Evolutionary conservation across 2,888 invertebrate genomes (phyloP).

Genomic region (Nematopogon swammerdamellus): DNA sequence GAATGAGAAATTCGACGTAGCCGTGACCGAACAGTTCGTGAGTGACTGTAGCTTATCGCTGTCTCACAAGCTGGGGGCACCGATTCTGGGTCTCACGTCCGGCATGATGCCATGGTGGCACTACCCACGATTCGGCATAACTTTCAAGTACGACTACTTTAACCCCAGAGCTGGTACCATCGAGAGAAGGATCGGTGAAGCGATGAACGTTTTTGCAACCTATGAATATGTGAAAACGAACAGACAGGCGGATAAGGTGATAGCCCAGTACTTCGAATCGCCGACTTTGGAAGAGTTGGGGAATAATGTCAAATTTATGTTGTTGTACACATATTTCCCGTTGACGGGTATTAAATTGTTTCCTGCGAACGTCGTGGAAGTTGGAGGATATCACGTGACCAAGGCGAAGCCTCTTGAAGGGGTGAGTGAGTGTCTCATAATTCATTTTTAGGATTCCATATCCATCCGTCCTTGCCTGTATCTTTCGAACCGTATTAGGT

Average conservation of each 20-base stretch:
- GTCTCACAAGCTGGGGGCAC: slow-evolving; percentile 52
- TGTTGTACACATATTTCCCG: slow-evolving; percentile 46
- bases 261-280: slow-evolving; percentile 35
- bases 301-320: slow-evolving; percentile 31
- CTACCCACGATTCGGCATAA: slow-evolving; percentile 50
- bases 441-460: no score
- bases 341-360: slow-evolving; percentile 38
- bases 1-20: slow-evolving; percentile 52
- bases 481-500: no score
- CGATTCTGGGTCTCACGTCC: slow-evolving; percentile 54
- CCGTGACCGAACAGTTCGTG: slow-evolving; percentile 58
- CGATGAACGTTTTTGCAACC: slow-evolving; percentile 14
- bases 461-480: no score
- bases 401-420: slow-evolving; percentile 21
- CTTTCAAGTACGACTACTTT: slow-evolving; percentile 48
- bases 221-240: slow-evolving; percentile 20
- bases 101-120: slow-evolving; percentile 56
- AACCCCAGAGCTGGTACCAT: slow-evolving; percentile 50
- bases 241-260: slow-evolving; percentile 21
- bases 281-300: slow-evolving; percentile 49
- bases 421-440: slow-evolving; percentile 9
- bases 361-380: slow-evolving; percentile 42
- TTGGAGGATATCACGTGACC: slow-evolving; percentile 42
- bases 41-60: slow-evolving; percentile 60
- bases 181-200: slow-evolving; percentile 40